Conservation (phyloP, 2,797 vertebrate genomes). For the Limosa lapponica region DNA sequence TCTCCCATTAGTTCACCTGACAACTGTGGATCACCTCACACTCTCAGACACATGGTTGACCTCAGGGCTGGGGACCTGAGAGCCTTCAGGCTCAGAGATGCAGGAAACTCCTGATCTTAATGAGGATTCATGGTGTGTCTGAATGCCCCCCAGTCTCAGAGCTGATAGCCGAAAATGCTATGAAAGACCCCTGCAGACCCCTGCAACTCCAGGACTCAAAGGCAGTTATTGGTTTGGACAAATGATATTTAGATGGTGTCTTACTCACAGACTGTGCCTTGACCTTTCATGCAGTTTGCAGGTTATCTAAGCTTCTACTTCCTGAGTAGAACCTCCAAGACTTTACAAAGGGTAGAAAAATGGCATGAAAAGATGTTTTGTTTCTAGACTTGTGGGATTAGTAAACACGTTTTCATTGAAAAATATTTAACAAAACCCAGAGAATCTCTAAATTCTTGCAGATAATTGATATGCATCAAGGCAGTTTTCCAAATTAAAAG, state of each 20-base stretch:
- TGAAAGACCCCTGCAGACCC: neutral
- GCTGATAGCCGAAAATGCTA: neutral
- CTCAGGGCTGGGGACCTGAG: neutral
- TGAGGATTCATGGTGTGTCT: neutral
- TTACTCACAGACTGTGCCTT: neutral
- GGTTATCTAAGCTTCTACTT: neutral
- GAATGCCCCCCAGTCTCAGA: neutral
- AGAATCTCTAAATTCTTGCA: neutral
- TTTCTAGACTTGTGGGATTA: neutral
- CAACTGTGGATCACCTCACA: neutral
- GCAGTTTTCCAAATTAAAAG: neutral
- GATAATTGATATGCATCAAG: neutral
- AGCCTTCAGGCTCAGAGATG: neutral
- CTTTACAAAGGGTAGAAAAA: neutral
- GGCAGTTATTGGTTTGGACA: neutral
- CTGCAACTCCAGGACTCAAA: fast-evolving
- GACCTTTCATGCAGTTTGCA: neutral
- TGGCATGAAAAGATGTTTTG: neutral
- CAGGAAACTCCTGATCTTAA: neutral
- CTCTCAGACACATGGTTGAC: fast-evolving
- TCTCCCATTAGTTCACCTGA: neutral
- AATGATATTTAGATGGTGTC: neutral
- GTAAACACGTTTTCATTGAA: neutral
- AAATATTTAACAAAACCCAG: neutral
- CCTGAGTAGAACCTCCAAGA: neutral